These are phyloP conservation scores for Corythornis cristatus DNA, from an alignment of 2,113 vertebrate genomes.

Conservation along the genomic window DNA sequence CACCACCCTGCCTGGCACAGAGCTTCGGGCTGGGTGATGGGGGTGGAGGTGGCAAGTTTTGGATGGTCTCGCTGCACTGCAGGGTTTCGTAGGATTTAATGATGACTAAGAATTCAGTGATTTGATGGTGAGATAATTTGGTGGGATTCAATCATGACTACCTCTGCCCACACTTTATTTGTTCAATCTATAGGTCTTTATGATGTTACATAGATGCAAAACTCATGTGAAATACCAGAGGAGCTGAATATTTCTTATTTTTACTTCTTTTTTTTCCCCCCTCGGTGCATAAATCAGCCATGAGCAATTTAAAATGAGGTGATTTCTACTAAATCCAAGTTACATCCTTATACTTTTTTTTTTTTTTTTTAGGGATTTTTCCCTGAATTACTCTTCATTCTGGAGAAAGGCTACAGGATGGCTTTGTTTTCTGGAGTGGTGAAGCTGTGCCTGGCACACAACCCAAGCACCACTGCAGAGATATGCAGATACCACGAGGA, in stretches of 20 bases:
- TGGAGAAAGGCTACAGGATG: background rate
- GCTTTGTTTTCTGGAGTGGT: background rate
- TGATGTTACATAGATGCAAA: background rate
- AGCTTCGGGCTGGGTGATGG: background rate
- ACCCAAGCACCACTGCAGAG: conserved; percentile 50
- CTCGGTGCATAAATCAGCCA: background rate
- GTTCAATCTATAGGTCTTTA: background rate
- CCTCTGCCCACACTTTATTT: background rate
- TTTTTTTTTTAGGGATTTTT: background rate
- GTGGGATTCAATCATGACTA: conserved; percentile 22
- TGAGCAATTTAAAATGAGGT: background rate
- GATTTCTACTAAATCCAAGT: background rate
- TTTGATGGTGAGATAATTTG: conserved; percentile 8
- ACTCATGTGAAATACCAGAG: background rate
- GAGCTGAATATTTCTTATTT: background rate
- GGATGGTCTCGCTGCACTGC: background rate
- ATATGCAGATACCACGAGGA: conserved; percentile 19
- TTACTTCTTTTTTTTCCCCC: background rate
- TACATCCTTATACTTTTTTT: background rate
- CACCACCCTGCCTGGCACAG: background rate
- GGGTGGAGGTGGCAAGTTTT: background rate
- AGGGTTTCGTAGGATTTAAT: background rate
- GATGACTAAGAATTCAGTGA: background rate
- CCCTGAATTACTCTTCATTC: background rate
- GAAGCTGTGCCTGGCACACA: background rate